phyloP scores from a whole-genome alignment of 1,140 invertebrate species.

The Cotesia glomerata region DNA sequence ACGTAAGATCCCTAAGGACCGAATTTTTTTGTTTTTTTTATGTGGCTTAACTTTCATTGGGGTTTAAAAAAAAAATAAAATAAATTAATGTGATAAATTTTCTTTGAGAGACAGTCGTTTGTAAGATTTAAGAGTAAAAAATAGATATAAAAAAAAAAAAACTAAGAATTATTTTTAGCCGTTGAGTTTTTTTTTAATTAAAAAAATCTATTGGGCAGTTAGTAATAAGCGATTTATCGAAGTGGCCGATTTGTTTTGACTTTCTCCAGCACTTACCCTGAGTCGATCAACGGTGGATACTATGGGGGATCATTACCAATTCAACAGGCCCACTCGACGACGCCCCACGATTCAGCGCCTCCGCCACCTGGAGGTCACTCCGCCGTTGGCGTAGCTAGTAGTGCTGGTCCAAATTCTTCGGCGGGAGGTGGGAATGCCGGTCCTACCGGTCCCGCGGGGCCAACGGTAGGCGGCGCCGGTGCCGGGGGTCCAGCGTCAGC shows the following conservation, averaged over 20 bases:
- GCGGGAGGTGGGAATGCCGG: conserved; percentile 45
- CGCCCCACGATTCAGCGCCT: conserved; percentile 72
- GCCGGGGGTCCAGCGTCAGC: conserved; percentile 47
- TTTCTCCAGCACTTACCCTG: conserved; percentile 64
- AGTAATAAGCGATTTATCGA: conserved; percentile 43
- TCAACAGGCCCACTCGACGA: conserved; percentile 79
- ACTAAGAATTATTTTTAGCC: conserved; percentile 13
- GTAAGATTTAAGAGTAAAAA: conserved; percentile 21
- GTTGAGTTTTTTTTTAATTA: not conserved
- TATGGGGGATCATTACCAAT: conserved; percentile 73
- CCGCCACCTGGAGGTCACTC: conserved; percentile 67
- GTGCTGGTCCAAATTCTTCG: conserved; percentile 53
- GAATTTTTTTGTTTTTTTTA: too few relatives aligned
- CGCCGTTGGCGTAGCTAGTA: conserved; percentile 55
- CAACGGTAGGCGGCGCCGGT: conserved; percentile 52
- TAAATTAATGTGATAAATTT: too few relatives aligned
- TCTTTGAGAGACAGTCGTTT: conserved; percentile 6
- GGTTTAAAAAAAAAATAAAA: too few relatives aligned
- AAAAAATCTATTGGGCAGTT: conserved; percentile 40
- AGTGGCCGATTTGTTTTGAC: conserved; percentile 57
- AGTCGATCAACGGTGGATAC: conserved; percentile 75
- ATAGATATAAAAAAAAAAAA: conserved; percentile 40
- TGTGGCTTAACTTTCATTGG: too few relatives aligned
- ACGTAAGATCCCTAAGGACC: too few relatives aligned
- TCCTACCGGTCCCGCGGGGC: conserved; percentile 46